Evolutionary conservation across 2,888 invertebrate genomes (phyloP), one percentile per base, ranked within the genome.

Genomic region (Antheraea assamensis): DNA sequence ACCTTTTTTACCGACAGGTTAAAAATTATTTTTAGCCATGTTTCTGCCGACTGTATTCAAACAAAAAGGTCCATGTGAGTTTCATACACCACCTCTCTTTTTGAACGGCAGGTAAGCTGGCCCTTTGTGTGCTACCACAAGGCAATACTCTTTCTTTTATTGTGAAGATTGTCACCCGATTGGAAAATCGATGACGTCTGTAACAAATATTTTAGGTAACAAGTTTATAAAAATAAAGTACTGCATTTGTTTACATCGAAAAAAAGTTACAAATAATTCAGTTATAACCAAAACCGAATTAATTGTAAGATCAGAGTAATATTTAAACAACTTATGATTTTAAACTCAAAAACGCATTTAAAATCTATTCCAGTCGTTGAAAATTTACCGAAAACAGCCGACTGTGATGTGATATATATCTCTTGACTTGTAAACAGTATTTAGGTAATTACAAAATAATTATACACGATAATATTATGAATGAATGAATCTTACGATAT

Each of bases 111-210:
- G 85, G 87, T 84, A 85, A 75, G 77, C 78, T 74, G 76, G 77
- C 78, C 84, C 82, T 88, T 90, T 91, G 88, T 90, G 85, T 77
- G 80, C 79, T 78, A 78, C 80, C 81, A 78, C 78, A 79, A 81
- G 82, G 81, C 80, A 82, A 79, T 83, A 84, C 85, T 87, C 83
- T 85, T 86, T 84, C 81, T 84, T 83, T 83, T 83, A 88, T 87
- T 90, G 90, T 87, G 85, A 87, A 88, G 84, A 88, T 78, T 73
- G 76, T 72, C 75, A 76, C 74, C 72, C 71, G 71, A 74, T 64
- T 64, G 74, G 74, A 75, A 76, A 76, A 75, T 76, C 78, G 75
- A 76, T 75, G 75, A 73, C 76, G 75, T 76, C 74, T 71, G 73
- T 31, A 35, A 66, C 30, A 27, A 17, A 42, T 42, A n/a, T 31